Evolutionary conservation across 2,113 vertebrate species (phyloP).

Genomic region (Microcebus griseorufus): DNA sequence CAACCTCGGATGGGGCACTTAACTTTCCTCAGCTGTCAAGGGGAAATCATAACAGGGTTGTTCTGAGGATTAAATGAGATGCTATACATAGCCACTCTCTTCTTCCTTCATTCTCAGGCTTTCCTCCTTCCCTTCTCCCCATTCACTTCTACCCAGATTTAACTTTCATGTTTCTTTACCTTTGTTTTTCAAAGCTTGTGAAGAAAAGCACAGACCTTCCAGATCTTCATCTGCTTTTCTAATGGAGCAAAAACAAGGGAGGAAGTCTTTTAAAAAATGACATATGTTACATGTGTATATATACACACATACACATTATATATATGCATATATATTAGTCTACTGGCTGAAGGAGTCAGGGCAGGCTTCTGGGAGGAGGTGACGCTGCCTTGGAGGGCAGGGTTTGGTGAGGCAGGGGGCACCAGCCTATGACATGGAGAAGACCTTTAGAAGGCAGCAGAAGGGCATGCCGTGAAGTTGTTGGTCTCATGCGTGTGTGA

Average conservation of each 20-base stretch:
- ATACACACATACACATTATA: background rate
- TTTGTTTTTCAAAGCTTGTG: background rate
- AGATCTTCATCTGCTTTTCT: background rate
- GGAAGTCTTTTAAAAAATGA: background rate
- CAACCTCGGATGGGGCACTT: background rate
- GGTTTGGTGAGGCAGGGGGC: background rate
- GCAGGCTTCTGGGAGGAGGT: background rate
- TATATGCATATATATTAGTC: background rate
- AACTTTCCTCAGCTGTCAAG: background rate
- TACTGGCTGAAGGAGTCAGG: background rate
- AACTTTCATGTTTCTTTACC: background rate
- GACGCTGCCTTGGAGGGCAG: background rate
- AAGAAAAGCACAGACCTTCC: background rate
- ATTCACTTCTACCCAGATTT: background rate
- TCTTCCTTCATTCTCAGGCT: background rate
- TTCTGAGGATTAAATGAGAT: background rate
- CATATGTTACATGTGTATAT: too few species aligned
- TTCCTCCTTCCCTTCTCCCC: background rate
- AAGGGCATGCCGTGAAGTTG: rapidly evolving
- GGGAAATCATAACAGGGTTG: background rate
- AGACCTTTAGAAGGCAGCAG: background rate
- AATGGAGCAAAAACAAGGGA: background rate
- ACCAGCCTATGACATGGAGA: background rate
- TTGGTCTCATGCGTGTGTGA: background rate
- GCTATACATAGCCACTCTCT: background rate